These are phyloP conservation scores for Tiphia femorata DNA, from an alignment of 2,888 invertebrate species.

Conservation along the genomic window DNA sequence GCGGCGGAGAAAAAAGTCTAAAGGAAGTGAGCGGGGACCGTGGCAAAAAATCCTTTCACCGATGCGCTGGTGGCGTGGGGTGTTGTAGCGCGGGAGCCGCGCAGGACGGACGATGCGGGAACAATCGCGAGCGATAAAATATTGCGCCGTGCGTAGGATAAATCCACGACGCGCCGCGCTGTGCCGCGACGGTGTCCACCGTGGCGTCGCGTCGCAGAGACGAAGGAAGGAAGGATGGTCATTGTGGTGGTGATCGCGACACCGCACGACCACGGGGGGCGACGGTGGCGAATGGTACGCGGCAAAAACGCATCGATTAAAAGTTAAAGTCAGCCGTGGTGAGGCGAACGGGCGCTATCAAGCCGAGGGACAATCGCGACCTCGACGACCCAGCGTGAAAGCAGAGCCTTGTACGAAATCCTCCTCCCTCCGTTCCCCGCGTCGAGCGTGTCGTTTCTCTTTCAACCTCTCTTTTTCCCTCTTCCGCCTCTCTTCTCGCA, in stretches of 20 bases:
- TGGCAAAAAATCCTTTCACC: not conserved
- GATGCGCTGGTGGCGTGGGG: not conserved
- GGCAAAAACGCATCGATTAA: slow-evolving; percentile 47
- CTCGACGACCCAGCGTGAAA: slow-evolving; percentile 60
- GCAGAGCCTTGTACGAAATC: slow-evolving; percentile 63
- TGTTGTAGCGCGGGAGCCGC: not conserved
- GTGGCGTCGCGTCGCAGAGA: too few species aligned
- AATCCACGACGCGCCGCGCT: slow-evolving; percentile 22
- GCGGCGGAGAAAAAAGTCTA: not conserved
- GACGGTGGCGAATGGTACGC: slow-evolving; percentile 16
- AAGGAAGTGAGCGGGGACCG: not conserved
- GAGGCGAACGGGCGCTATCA: slow-evolving; percentile 15
- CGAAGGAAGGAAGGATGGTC: not conserved
- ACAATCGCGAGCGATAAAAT: slow-evolving; percentile 43
- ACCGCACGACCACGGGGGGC: slow-evolving; percentile 12
- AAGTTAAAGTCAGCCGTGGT: slow-evolving; percentile 22
- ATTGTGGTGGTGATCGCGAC: slow-evolving; percentile 49
- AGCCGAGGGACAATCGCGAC: slow-evolving; percentile 56
- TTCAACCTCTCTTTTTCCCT: slow-evolving; percentile 19
- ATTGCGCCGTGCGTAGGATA: slow-evolving; percentile 28
- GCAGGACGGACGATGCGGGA: slow-evolving; percentile 16
- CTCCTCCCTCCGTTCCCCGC: slow-evolving; percentile 23
- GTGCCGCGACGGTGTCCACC: slow-evolving; percentile 15
- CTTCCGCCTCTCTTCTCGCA: slow-evolving; percentile 13
- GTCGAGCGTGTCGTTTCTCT: slow-evolving; percentile 24